phyloP scores from a whole-genome alignment of 1,140 invertebrate genomes.

The Leptinotarsa lineolata region DNA sequence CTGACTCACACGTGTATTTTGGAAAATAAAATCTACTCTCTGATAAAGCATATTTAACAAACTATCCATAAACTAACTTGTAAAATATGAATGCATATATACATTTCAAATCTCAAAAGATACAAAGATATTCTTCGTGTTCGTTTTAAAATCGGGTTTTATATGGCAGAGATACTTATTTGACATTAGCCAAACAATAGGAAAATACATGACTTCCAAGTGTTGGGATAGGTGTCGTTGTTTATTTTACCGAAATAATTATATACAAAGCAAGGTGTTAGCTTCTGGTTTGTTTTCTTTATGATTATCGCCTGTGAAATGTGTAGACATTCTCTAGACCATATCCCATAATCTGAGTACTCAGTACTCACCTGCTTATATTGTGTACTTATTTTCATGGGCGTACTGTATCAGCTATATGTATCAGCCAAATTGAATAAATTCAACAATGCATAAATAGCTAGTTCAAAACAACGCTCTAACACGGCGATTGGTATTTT shows the following conservation, averaged over 20 bases:
- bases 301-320: neutral
- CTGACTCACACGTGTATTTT: too few relatives aligned
- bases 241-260: neutral
- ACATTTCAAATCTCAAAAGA: too few relatives aligned
- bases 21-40: too few relatives aligned
- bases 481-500: too few relatives aligned
- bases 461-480: too few relatives aligned
- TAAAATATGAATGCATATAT: too few relatives aligned
- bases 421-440: too few relatives aligned
- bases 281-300: constrained; percentile 2
- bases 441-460: too few relatives aligned
- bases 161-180: neutral
- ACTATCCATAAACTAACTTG: too few relatives aligned
- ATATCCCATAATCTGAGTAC: neutral
- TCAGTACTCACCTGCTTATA: neutral
- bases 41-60: too few relatives aligned
- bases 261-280: neutral
- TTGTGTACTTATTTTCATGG: neutral
- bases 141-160: too few relatives aligned
- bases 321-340: neutral
- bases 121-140: too few relatives aligned
- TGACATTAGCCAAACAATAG: neutral
- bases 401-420: neutral
- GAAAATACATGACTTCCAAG: neutral
- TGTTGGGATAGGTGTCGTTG: neutral